phyloP scores from a whole-genome alignment of 2,797 vertebrate species.

The Chloroceryle inda region DNA sequence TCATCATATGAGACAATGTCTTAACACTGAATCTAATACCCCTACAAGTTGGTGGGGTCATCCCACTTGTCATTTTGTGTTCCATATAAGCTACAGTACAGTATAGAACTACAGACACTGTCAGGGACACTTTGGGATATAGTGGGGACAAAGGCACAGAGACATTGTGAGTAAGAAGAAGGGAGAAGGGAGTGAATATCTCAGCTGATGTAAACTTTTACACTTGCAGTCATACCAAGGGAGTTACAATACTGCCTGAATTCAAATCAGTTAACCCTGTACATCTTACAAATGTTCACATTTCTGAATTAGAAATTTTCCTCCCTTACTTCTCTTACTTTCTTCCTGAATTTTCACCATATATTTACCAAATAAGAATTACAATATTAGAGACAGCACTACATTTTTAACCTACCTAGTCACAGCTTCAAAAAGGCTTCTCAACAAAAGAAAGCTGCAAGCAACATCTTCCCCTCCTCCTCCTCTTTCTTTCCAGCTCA shows the following conservation, averaged over 20 bases:
- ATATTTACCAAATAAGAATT: slow-evolving; percentile 12
- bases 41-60: background rate
- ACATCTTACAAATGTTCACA: background rate
- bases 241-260: background rate
- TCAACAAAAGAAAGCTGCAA: slow-evolving; percentile 52
- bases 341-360: background rate
- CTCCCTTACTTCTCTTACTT: background rate
- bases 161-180: background rate
- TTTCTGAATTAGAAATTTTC: background rate
- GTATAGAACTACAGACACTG: background rate
- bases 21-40: background rate
- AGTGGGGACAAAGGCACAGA: background rate
- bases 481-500: slow-evolving; percentile 56
- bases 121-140: background rate
- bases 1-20: background rate
- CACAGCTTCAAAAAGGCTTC: slow-evolving; percentile 40
- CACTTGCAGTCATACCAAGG: background rate
- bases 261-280: background rate
- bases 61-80: background rate
- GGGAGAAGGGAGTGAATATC: background rate
- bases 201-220: background rate
- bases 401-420: slow-evolving; percentile 49
- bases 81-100: background rate
- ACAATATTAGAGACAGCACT: background rate
- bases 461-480: slow-evolving; percentile 19